A percentile compares a stretch with the other conserved stretches of the same genome.
These are phyloP conservation scores for Lasioglossum figueresi DNA, from an alignment of 2,888 invertebrate genomes.

Conservation along the genomic window DNA sequence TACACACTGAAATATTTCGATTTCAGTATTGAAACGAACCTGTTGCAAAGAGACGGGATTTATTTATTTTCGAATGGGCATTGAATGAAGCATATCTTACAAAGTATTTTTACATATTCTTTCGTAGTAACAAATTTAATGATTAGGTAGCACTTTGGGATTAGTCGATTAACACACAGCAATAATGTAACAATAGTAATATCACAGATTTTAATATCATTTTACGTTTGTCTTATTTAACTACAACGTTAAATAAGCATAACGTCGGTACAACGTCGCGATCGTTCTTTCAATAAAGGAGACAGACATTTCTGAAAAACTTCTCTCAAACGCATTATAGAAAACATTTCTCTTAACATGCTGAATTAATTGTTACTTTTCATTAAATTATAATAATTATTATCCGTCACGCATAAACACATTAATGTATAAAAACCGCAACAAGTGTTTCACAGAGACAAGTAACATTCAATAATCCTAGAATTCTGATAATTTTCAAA, in stretches of 20 bases:
- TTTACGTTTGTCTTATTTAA: background rate
- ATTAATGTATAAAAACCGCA: background rate
- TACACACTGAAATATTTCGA: too few relatives aligned
- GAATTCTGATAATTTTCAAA: background rate
- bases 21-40: background rate
- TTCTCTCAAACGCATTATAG: background rate
- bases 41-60: background rate
- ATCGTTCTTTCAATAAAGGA: background rate
- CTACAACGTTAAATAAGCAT: too few relatives aligned
- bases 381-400: background rate
- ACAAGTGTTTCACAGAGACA: background rate
- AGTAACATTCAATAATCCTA: background rate
- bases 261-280: background rate
- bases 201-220: background rate
- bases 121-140: background rate
- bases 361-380: background rate
- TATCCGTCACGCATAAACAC: background rate
- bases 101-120: background rate
- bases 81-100: background rate
- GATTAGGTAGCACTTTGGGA: background rate
- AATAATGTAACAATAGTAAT: too few relatives aligned
- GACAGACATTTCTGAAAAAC: background rate
- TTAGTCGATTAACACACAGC: background rate
- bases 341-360: background rate
- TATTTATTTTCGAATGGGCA: background rate